Evolutionary conservation across 2,113 vertebrate species (phyloP).

Genomic region (Podilymbus podiceps): DNA sequence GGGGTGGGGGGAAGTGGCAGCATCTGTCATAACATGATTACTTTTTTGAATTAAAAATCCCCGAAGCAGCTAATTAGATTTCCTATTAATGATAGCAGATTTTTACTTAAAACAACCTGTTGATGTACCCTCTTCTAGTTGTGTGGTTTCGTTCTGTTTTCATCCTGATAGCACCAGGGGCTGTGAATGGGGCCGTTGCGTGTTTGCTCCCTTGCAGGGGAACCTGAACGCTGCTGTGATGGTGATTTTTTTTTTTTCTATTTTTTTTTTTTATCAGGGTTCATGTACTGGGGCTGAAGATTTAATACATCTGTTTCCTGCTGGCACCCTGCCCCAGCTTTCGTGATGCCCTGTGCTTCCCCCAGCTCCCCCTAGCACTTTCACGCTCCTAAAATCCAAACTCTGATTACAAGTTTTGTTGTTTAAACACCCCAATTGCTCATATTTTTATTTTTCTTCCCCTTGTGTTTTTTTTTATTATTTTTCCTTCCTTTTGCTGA

Average conservation of each 20-base stretch:
- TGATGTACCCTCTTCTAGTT: not conserved
- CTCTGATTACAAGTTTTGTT: not conserved
- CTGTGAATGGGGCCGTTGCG: fast-evolving
- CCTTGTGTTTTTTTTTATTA: not conserved
- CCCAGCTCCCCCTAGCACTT: not conserved
- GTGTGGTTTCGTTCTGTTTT: not conserved
- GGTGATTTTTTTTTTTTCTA: not conserved
- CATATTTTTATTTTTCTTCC: not conserved
- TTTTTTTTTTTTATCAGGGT: not conserved
- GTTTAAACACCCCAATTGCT: not conserved
- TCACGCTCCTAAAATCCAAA: not conserved
- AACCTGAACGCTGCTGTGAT: not conserved
- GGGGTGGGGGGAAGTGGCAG: not conserved
- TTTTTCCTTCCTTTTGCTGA: not conserved
- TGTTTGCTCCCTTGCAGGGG: not conserved
- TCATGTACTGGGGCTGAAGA: not conserved
- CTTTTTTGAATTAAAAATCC: not conserved
- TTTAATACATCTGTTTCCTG: slow-evolving; percentile 59
- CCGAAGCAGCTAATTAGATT: not conserved
- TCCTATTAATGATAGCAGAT: not conserved
- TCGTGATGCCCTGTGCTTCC: not conserved
- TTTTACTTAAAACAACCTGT: not conserved
- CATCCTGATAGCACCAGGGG: too few relatives aligned
- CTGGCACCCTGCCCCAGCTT: not conserved
- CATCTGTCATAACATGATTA: not conserved